phyloP scores from a whole-genome alignment of 2,113 vertebrate species.

The Puntigrus tetrazona region DNA sequence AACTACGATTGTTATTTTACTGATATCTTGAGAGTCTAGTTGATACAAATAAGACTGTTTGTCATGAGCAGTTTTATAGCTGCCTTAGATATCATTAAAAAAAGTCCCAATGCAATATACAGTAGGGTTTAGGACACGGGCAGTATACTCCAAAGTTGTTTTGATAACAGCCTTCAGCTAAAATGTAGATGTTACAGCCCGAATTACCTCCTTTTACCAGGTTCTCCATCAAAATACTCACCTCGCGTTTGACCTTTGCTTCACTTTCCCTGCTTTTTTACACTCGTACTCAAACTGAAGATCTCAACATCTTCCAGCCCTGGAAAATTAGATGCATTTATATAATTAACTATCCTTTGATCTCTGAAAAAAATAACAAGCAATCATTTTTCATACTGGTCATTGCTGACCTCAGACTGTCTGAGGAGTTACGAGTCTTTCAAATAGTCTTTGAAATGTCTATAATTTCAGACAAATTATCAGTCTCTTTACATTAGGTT shows the following conservation, averaged over 20 bases:
- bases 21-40: not conserved
- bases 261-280: not conserved
- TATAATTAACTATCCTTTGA: not conserved
- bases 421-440: slow-evolving; percentile 36
- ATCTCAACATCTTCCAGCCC: not conserved
- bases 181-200: not conserved
- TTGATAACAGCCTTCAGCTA: not conserved
- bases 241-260: not conserved
- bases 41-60: not conserved
- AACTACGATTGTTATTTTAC: not conserved
- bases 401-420: slow-evolving; percentile 49
- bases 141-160: not conserved
- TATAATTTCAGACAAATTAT: slow-evolving; percentile 71
- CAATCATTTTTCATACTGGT: not conserved
- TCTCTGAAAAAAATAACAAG: not conserved
- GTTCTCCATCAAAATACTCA: not conserved
- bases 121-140: not conserved
- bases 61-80: slow-evolving; percentile 3
- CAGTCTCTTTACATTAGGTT: slow-evolving; percentile 65
- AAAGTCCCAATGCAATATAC: not conserved
- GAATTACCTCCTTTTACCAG: slow-evolving; percentile 2
- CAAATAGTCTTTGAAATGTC: slow-evolving; percentile 61
- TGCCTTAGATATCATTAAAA: not conserved
- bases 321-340: not conserved
- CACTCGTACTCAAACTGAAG: not conserved